Percentiles rank a stretch among this genome's conserved stretches.
phyloP scores from a whole-genome alignment of 2,113 vertebrate genomes.

The Alosa alosa region DNA sequence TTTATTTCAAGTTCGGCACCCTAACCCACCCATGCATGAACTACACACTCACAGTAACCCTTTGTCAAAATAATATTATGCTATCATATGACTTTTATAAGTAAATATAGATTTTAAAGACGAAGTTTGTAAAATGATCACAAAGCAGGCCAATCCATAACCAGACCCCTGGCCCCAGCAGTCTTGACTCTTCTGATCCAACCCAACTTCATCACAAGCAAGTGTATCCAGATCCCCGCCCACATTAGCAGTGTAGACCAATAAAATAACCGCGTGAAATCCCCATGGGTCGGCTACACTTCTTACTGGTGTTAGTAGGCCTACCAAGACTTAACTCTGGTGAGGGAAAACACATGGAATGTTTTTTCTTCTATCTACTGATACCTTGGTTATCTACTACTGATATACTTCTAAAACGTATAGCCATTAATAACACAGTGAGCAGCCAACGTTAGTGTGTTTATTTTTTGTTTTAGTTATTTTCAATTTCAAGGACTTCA shows the following conservation, averaged over 20 bases:
- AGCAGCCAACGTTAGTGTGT: neutral
- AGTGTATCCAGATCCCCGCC: constrained; percentile 27
- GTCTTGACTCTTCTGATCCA: neutral
- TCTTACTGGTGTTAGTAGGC: too few relatives aligned
- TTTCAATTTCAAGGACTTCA: constrained; percentile 92
- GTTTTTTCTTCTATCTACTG: too few relatives aligned
- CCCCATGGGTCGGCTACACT: neutral
- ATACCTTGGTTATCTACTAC: too few relatives aligned
- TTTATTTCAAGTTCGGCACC: neutral
- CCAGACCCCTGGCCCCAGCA: neutral
- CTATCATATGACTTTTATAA: neutral
- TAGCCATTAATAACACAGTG: neutral
- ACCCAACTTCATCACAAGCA: constrained; percentile 7
- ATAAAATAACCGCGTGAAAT: constrained; percentile 6
- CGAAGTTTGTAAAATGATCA: neutral
- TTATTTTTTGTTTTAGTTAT: constrained; percentile 46
- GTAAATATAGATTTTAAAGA: neutral
- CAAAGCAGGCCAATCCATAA: neutral
- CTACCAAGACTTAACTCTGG: too few relatives aligned
- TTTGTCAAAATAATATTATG: neutral
- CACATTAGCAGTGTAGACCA: constrained; percentile 25
- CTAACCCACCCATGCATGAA: neutral
- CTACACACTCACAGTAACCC: neutral
- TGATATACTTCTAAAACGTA: too few relatives aligned
- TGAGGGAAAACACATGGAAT: too few relatives aligned